Percentiles rank a stretch among this genome's conserved stretches.
Conservation (phyloP, 2,113 vertebrate species). For the Anolis carolinensis region DNA sequence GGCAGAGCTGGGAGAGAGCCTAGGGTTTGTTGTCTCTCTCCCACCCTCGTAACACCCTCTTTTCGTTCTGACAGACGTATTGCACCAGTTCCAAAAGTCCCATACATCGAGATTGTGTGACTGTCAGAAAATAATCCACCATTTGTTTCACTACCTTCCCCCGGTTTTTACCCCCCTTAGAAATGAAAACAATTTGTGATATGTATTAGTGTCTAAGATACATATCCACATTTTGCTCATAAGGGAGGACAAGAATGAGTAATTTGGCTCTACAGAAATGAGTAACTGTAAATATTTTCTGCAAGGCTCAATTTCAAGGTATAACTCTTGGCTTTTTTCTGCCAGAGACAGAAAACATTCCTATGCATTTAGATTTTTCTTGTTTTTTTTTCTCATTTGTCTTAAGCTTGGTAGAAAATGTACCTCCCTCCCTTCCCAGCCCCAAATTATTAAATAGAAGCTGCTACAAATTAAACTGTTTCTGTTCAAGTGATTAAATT, state of each 20-base stretch:
- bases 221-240: constrained; percentile 26
- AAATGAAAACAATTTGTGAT: constrained; percentile 38
- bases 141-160: neutral
- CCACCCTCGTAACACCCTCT: constrained; percentile 23
- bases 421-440: neutral
- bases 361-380: neutral
- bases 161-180: constrained; percentile 13
- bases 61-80: constrained; percentile 22
- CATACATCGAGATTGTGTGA: constrained; percentile 51
- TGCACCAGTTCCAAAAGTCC: constrained; percentile 52
- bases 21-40: neutral
- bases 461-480: constrained; percentile 28
- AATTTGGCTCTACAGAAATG: constrained; percentile 47
- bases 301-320: constrained; percentile 46
- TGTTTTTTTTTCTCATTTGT: neutral
- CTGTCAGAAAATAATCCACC: constrained; percentile 51
- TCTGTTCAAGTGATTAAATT: constrained; percentile 35
- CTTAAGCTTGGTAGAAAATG: constrained; percentile 14
- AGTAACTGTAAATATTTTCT: constrained; percentile 38
- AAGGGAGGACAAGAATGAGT: constrained; percentile 49
- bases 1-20: neutral
- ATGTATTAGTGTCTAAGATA: constrained; percentile 36
- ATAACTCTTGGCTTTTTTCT: constrained; percentile 40
- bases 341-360: constrained; percentile 25
- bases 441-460: constrained; percentile 44